phyloP scores from a whole-genome alignment of 2,797 vertebrate species.

The Tauraco hartlaubi region DNA sequence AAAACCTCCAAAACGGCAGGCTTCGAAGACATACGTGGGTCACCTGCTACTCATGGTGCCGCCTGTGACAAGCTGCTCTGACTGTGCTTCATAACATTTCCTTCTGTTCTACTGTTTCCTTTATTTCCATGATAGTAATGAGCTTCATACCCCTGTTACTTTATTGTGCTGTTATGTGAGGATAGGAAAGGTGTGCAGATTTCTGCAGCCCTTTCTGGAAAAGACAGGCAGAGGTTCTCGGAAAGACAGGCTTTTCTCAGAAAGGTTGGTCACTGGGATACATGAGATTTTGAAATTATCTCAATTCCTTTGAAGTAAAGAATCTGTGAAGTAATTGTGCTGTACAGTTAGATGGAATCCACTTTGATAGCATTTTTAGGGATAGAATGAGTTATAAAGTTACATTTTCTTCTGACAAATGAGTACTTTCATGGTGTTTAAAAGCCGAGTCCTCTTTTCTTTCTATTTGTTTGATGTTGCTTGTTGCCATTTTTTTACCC shows the following conservation, averaged over 20 bases:
- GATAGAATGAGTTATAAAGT: neutral
- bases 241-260: neutral
- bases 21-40: neutral
- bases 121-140: neutral
- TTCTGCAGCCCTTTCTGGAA: neutral
- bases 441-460: neutral
- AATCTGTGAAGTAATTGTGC: neutral
- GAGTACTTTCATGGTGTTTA: neutral
- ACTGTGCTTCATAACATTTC: neutral
- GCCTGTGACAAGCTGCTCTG: neutral
- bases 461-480: neutral
- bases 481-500: neutral
- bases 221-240: neutral
- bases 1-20: neutral
- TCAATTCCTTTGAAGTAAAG: neutral
- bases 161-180: neutral
- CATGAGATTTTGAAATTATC: neutral
- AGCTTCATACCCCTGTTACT: neutral
- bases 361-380: neutral
- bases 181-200: neutral
- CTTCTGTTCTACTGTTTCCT: neutral
- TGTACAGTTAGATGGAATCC: neutral
- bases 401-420: neutral
- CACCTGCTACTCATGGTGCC: neutral
- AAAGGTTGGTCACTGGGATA: neutral